Evolutionary conservation across 2,113 vertebrate species (phyloP), one percentile per base, ranked within the genome.

Genomic region (Phyllostomus hastatus): DNA sequence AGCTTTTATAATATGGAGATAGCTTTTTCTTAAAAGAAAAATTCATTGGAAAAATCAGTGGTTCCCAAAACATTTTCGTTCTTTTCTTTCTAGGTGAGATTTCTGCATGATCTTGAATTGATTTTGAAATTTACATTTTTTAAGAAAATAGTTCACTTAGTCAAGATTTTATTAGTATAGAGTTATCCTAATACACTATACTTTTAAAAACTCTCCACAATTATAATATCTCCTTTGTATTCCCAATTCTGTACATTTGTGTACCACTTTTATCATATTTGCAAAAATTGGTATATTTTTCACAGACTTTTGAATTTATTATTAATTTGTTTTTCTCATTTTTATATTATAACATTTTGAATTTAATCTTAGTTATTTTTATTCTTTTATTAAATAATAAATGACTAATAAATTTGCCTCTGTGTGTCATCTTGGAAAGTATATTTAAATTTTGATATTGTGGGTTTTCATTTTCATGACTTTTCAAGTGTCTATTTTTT

Each of bases 361-460:
- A 91, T 85, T 61, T 64, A 48, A 70, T 76, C 6, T 57, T 84
- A 83, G 10, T 80, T 72, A 20, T 46, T 84, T 94, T 12, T 59
- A 16, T 94, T 87, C 5, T 89, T 94, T 92, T 76, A 90, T 76
- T 90, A 78, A 93, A 67, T 52, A 52, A 87, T 46, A 66, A 57
- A n/a, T 66, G 89, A 78, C 5, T 82, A 69, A 59, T 78, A 70
- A 41, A 66, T 35, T 90, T 83, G 12, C 15, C 22, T 93, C 8
- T 66, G 14, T 24, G 22, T 70, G 35, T 17, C 38, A 70, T 57
- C 57, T 54, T 89, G 33, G 43, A 57, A 91, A 84, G 48, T 20
- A 46, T 41, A n/a, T 91, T 70, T 33, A 70, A 28, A 8, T 82
- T 89, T 85, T 76, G 35, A 75, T 72, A 26, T 72, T 10, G 4